Percentiles rank a stretch among this genome's conserved stretches.
phyloP scores from a whole-genome alignment of 1,140 invertebrate genomes.

The Campoletis sonorensis region DNA sequence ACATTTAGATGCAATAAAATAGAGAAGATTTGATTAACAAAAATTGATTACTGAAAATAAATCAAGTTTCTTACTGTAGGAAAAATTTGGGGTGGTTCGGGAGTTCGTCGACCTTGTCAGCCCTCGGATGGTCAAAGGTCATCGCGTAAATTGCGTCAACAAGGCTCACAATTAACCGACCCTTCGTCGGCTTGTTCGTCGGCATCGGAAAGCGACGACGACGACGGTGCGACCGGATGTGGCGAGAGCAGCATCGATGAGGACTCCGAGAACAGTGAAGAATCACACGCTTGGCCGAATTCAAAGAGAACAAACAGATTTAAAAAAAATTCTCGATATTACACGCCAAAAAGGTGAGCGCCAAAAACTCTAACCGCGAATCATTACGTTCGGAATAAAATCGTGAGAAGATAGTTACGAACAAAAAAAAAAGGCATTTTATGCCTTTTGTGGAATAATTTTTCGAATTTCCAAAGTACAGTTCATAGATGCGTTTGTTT shows the following conservation, averaged over 20 bases:
- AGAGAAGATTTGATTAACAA: not conserved
- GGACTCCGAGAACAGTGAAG: slow-evolving; percentile 69
- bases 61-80: slow-evolving; percentile 53
- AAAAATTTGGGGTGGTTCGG: slow-evolving; percentile 71
- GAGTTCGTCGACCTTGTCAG: slow-evolving; percentile 62
- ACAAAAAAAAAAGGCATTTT: no score
- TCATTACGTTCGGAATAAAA: not conserved
- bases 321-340: slow-evolving; percentile 55
- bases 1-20: no score
- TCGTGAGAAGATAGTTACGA: no score
- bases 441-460: no score
- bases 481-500: no score
- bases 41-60: not conserved
- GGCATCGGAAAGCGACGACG: slow-evolving; percentile 66
- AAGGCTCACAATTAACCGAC: slow-evolving; percentile 65
- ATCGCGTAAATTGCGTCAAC: slow-evolving; percentile 59
- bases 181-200: slow-evolving; percentile 64
- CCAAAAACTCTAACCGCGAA: slow-evolving; percentile 7
- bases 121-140: slow-evolving; percentile 58
- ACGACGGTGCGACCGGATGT: slow-evolving; percentile 64
- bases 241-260: slow-evolving; percentile 68
- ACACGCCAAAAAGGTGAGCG: slow-evolving; percentile 54
- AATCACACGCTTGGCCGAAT: slow-evolving; percentile 60
- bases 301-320: slow-evolving; percentile 55
- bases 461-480: no score